phyloP scores from a whole-genome alignment of 1,140 invertebrate genomes.

The Habropoda laboriosa region DNA sequence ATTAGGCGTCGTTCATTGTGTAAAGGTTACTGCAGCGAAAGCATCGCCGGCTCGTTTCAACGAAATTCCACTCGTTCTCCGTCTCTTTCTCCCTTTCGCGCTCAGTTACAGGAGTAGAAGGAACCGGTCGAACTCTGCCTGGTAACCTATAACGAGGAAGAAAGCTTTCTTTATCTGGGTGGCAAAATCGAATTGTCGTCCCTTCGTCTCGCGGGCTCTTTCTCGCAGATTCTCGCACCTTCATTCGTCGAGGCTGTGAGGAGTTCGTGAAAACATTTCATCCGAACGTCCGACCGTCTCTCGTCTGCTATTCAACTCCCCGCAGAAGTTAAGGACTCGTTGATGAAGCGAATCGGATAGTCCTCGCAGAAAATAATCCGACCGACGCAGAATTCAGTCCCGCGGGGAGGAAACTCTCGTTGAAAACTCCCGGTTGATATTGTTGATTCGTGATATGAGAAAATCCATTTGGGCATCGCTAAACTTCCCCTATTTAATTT shows the following conservation, averaged over 20 bases:
- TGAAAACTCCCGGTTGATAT: slow-evolving; percentile 2
- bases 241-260: slow-evolving; percentile 8
- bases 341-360: slow-evolving; percentile 61
- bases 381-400: background rate
- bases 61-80: slow-evolving; percentile 40
- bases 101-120: slow-evolving; percentile 36
- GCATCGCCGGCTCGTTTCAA: slow-evolving; percentile 40
- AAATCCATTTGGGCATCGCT: background rate
- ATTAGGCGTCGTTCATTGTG: slow-evolving; percentile 52
- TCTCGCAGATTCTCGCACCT: slow-evolving; percentile 43
- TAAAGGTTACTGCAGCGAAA: slow-evolving; percentile 46
- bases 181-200: slow-evolving; percentile 66
- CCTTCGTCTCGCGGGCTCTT: slow-evolving; percentile 15
- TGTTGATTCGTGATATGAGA: slow-evolving; percentile 16
- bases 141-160: slow-evolving; percentile 65
- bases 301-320: slow-evolving; percentile 43
- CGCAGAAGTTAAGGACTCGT: slow-evolving; percentile 55
- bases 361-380: slow-evolving; percentile 27
- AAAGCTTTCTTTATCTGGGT: slow-evolving; percentile 67
- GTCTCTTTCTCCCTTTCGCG: background rate
- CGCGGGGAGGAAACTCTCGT: background rate
- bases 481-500: slow-evolving; percentile 8
- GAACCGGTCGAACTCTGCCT: slow-evolving; percentile 26
- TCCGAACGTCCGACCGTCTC: slow-evolving; percentile 38
- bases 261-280: slow-evolving; percentile 60